Percentiles rank a stretch among this genome's conserved stretches.
phyloP scores from a whole-genome alignment of 2,797 vertebrate genomes.

The Darevskia mixta region DNA sequence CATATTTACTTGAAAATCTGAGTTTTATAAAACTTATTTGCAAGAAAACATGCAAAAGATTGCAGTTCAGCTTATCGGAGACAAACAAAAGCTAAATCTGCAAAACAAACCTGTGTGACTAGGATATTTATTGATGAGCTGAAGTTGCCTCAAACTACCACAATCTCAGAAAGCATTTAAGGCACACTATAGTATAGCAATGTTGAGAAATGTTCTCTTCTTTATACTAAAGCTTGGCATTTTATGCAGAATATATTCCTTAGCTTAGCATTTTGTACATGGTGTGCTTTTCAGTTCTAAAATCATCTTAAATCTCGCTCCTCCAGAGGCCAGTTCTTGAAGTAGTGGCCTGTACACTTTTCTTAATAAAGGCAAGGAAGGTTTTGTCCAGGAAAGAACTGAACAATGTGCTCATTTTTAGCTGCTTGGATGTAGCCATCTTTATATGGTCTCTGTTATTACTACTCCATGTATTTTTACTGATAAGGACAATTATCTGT shows the following conservation, averaged over 20 bases:
- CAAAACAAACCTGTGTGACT: constrained; percentile 61
- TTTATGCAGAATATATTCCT: not conserved
- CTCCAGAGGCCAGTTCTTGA: not conserved
- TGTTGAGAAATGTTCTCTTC: not conserved
- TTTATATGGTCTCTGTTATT: not conserved
- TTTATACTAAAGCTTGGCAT: not conserved
- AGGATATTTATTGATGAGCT: constrained; percentile 63
- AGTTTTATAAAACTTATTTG: not conserved
- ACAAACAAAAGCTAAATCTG: constrained; percentile 24
- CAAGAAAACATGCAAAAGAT: not conserved
- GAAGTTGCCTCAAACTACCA: constrained; percentile 23
- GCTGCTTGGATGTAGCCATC: not conserved
- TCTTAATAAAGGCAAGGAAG: not conserved
- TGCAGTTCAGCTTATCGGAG: not conserved
- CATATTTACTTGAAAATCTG: not conserved
- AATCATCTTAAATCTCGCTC: constrained; percentile 26
- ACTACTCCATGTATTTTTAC: not conserved
- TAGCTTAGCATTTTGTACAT: not conserved
- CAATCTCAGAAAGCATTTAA: constrained; percentile 28
- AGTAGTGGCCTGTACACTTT: not conserved
- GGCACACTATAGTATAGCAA: not conserved
- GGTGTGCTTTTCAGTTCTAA: not conserved
- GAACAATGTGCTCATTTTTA: not conserved
- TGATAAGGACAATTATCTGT: not conserved
- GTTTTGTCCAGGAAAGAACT: not conserved